phyloP scores from a whole-genome alignment of 2,888 invertebrate genomes.

The Cosmopolites sordidus region DNA sequence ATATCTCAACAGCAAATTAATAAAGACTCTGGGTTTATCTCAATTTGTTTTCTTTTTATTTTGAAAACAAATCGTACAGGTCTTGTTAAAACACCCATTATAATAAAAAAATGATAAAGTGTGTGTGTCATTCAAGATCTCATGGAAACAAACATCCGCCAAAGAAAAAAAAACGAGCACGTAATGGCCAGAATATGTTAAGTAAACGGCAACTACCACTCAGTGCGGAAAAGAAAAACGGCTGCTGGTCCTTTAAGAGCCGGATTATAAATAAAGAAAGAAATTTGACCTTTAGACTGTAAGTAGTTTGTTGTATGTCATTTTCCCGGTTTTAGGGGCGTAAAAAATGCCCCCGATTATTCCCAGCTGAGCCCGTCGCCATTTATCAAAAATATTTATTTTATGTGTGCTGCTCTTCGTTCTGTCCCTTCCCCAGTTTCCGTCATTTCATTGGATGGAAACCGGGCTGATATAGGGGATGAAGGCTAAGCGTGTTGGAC shows the following conservation, averaged over 20 bases:
- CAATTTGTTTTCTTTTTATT: no score
- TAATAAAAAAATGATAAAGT: no score
- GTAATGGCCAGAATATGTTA: slow-evolving; percentile 13
- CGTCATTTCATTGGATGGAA: not conserved
- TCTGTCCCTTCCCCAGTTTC: slow-evolving; percentile 4
- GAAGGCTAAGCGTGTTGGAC: not conserved
- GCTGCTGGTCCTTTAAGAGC: slow-evolving; percentile 8
- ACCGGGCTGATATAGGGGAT: no score
- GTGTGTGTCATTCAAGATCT: not conserved
- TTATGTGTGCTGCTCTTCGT: slow-evolving; percentile 8
- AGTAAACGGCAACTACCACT: slow-evolving; percentile 12
- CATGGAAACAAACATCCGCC: not conserved
- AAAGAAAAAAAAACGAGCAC: not conserved
- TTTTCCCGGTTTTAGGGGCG: slow-evolving; percentile 20
- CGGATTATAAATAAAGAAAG: slow-evolving; percentile 32
- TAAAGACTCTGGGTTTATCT: no score
- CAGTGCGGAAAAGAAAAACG: slow-evolving; percentile 12
- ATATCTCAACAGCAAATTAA: no score
- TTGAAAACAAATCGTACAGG: no score
- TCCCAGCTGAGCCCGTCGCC: slow-evolving; percentile 34
- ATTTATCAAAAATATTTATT: slow-evolving; percentile 38
- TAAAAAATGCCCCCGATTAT: slow-evolving; percentile 41
- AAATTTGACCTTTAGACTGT: slow-evolving; percentile 36
- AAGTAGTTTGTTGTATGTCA: slow-evolving; percentile 40
- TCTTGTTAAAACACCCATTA: no score